A percentile compares a stretch with the other conserved stretches of the same genome.
phyloP scores from a whole-genome alignment of 2,113 vertebrate genomes.

The Numenius arquata region DNA sequence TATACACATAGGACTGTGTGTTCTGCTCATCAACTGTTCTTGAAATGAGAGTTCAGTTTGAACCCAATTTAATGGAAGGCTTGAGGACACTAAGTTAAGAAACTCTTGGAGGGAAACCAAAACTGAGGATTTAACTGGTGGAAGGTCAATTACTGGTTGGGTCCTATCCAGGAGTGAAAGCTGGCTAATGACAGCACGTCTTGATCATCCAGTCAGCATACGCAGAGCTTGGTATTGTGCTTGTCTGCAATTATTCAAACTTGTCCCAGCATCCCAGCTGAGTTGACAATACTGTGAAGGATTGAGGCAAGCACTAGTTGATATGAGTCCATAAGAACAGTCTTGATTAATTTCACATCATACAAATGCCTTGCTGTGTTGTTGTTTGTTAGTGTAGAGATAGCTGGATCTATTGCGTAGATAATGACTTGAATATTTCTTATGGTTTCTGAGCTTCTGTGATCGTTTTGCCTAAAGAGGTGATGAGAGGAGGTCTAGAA shows the following conservation, averaged over 20 bases:
- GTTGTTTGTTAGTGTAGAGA: neutral
- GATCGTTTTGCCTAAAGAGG: neutral
- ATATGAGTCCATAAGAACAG: neutral
- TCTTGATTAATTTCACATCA: neutral
- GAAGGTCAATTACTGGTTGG: neutral
- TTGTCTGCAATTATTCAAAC: neutral
- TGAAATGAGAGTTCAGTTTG: neutral
- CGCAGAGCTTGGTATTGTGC: neutral
- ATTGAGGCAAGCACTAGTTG: neutral
- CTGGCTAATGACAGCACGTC: rapidly evolving
- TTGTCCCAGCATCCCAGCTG: neutral
- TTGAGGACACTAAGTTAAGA: neutral
- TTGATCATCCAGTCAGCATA: neutral
- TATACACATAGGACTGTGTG: neutral
- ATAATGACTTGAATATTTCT: neutral
- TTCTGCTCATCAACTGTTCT: neutral
- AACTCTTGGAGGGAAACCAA: neutral
- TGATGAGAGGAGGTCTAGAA: neutral
- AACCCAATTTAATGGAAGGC: neutral
- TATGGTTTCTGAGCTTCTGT: neutral
- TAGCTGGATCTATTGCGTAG: neutral
- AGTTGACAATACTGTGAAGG: neutral
- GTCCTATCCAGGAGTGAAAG: neutral
- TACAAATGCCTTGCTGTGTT: neutral
- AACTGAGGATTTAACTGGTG: neutral